phyloP scores from a whole-genome alignment of 2,113 vertebrate genomes.

The Setophaga petechia region DNA sequence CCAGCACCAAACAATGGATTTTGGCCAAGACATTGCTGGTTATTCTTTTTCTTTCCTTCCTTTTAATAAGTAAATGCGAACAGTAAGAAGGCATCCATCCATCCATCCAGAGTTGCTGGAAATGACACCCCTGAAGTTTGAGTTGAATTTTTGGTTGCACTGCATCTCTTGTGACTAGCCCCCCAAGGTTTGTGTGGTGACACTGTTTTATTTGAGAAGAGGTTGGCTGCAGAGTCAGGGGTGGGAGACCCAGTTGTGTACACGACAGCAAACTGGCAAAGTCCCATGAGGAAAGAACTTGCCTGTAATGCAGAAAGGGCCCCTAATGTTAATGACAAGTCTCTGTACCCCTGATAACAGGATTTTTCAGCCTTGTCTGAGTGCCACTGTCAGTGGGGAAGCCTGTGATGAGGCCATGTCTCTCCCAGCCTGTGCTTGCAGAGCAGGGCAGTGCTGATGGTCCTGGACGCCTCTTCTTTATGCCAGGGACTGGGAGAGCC shows the following conservation, averaged over 20 bases:
- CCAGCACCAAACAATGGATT: not conserved
- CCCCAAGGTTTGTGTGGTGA: not conserved
- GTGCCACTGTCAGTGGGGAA: fast-evolving
- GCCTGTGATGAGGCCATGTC: not conserved
- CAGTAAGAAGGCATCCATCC: not conserved
- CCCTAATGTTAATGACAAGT: not conserved
- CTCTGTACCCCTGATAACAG: not conserved
- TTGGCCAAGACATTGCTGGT: not conserved
- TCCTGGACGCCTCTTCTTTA: not conserved
- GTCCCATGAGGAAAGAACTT: not conserved
- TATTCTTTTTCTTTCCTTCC: not conserved
- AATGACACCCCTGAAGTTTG: not conserved
- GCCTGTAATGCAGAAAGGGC: not conserved
- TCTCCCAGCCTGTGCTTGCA: not conserved
- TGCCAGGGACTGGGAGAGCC: not conserved
- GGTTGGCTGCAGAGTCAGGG: not conserved
- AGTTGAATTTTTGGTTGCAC: not conserved
- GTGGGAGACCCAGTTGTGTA: not conserved
- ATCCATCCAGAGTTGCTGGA: not conserved
- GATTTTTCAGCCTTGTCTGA: not conserved
- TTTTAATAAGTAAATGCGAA: not conserved
- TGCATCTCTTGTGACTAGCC: not conserved
- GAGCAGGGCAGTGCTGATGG: not conserved
- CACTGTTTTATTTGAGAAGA: not conserved
- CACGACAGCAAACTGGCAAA: not conserved